phyloP scores from a whole-genome alignment of 2,113 vertebrate genomes.

The Tricholaema leucomelas region DNA sequence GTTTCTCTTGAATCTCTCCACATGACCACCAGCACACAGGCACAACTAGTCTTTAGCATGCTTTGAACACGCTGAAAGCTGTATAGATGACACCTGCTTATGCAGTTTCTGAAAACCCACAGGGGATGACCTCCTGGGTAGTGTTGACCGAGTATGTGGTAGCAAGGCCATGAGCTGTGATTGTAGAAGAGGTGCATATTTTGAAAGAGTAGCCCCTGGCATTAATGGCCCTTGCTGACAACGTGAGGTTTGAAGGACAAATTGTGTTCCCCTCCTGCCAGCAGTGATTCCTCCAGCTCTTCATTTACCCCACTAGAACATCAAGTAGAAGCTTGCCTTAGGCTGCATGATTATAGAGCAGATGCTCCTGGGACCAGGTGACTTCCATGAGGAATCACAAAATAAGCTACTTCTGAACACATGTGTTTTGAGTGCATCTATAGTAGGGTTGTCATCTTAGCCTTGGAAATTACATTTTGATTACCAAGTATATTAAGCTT shows the following conservation, averaged over 20 bases:
- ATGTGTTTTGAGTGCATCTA: background rate
- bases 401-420: background rate
- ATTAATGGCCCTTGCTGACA: background rate
- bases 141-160: background rate
- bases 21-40: background rate
- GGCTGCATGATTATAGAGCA: background rate
- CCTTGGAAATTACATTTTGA: background rate
- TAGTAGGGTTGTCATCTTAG: background rate
- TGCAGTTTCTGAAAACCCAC: background rate
- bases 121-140: background rate
- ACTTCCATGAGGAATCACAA: background rate
- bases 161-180: fast-evolving
- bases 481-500: background rate
- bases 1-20: background rate
- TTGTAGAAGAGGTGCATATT: fast-evolving
- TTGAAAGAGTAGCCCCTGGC: background rate
- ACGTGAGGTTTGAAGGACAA: background rate
- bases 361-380: background rate
- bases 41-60: background rate
- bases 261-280: background rate
- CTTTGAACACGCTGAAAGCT: background rate
- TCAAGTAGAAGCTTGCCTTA: background rate
- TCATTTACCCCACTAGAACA: fast-evolving
- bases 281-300: background rate
- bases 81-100: background rate